Percentiles rank a stretch among this genome's conserved stretches.
Evolutionary conservation across 2,113 vertebrate species (phyloP).

Genomic region (Alethe diademata): DNA sequence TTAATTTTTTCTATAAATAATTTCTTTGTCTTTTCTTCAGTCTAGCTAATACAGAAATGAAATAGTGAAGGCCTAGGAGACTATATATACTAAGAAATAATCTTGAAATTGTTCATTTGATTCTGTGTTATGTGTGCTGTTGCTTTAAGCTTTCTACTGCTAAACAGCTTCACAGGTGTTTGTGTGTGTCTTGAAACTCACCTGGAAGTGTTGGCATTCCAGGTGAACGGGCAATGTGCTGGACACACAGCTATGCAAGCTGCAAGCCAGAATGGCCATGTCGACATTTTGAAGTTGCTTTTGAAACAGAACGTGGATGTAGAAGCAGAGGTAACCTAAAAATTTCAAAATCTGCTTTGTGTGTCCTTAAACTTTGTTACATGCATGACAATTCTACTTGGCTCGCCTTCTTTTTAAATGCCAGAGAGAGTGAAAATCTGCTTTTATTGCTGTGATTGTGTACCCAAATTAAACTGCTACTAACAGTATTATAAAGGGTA

Average conservation of each 20-base stretch:
- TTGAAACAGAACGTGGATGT: conserved; percentile 97
- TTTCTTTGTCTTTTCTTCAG: background rate
- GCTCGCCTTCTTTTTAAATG: background rate
- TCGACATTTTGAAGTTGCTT: conserved; percentile 95
- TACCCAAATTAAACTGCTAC: background rate
- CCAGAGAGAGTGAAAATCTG: background rate
- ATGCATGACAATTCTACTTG: fast-evolving
- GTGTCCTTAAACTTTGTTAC: background rate
- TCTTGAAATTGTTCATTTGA: background rate
- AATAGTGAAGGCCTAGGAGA: background rate
- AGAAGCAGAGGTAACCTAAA: conserved; percentile 90
- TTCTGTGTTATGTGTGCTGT: background rate
- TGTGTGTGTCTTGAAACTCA: background rate
- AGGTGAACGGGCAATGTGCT: conserved; percentile 98
- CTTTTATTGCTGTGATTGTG: background rate
- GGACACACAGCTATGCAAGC: conserved; percentile 99
- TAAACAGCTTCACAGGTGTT: fast-evolving
- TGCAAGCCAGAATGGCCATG: conserved; percentile 98
- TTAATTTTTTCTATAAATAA: background rate
- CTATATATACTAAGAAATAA: background rate
- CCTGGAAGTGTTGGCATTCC: conserved; percentile 10
- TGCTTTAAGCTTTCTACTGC: background rate
- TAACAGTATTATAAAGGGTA: background rate
- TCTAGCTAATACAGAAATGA: background rate
- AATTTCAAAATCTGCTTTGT: background rate